A percentile compares a stretch with the other conserved stretches of the same genome.
phyloP scores from a whole-genome alignment of 2,888 invertebrate genomes.

The Glyphotaelius pellucidus region DNA sequence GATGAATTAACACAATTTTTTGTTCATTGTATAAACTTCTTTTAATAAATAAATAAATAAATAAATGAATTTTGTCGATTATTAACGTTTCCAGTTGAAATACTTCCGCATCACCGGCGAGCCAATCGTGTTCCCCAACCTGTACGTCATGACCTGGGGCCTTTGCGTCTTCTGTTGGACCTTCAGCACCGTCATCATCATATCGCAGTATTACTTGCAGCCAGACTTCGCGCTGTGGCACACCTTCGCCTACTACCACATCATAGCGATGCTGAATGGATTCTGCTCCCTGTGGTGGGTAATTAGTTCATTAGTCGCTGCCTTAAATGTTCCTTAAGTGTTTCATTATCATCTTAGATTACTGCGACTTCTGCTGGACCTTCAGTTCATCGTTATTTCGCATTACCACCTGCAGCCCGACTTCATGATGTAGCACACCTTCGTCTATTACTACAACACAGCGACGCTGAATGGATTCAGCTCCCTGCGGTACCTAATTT shows the following conservation, averaged over 20 bases:
- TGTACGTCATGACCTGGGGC: conserved; percentile 80
- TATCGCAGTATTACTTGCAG: conserved; percentile 84
- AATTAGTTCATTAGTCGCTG: not conserved
- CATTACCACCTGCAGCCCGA: conserved; percentile 85
- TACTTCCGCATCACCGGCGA: conserved; percentile 80
- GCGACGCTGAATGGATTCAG: conserved; percentile 86
- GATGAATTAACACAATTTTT: too few relatives aligned
- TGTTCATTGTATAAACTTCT: too few relatives aligned
- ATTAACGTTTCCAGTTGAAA: conserved; percentile 75
- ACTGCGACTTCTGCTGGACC: conserved; percentile 83
- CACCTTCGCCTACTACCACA: conserved; percentile 85
- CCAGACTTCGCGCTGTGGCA: conserved; percentile 86
- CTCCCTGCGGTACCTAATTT: conserved; percentile 78
- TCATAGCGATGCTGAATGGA: conserved; percentile 85
- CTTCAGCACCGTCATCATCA: conserved; percentile 80
- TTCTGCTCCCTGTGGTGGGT: conserved; percentile 86
- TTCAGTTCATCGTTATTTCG: conserved; percentile 81
- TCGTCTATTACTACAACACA: conserved; percentile 84
- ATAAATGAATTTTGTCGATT: not conserved
- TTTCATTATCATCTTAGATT: conserved; percentile 74
- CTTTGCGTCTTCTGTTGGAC: conserved; percentile 83
- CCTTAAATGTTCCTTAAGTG: not conserved
- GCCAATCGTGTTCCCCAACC: conserved; percentile 81
- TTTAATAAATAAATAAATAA: too few relatives aligned
- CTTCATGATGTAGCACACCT: conserved; percentile 84